Evolutionary conservation across 2,797 vertebrate genomes (phyloP).

Genomic region (Argyrosomus regius): DNA sequence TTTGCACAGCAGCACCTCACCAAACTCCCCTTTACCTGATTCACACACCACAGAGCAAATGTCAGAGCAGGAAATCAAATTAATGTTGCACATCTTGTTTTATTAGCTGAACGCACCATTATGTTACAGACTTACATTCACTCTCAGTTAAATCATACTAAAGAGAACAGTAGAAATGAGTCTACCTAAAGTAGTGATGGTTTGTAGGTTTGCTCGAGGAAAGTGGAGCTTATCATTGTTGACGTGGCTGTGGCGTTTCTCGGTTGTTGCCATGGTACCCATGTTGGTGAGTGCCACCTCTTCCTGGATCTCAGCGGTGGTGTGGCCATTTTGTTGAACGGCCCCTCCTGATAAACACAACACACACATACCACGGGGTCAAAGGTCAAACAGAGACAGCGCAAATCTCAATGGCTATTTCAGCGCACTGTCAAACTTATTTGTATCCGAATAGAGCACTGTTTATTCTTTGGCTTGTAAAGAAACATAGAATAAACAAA

Average conservation of each 20-base stretch:
- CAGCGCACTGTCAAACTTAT: neutral
- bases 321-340: slow-evolving; percentile 93
- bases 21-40: slow-evolving; percentile 95
- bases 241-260: slow-evolving; percentile 91
- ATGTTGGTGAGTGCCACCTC: slow-evolving; percentile 94
- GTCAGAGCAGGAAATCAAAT: slow-evolving; percentile 5
- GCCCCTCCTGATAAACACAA: slow-evolving; percentile 85
- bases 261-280: slow-evolving; percentile 84
- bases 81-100: neutral
- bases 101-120: neutral
- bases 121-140: neutral
- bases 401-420: neutral
- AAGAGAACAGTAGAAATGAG: fast-evolving
- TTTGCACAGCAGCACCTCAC: slow-evolving; percentile 97
- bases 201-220: slow-evolving; percentile 90
- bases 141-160: neutral
- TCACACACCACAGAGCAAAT: slow-evolving; percentile 13
- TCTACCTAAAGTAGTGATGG: slow-evolving; percentile 95
- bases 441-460: neutral
- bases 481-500: neutral
- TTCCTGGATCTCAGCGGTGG: slow-evolving; percentile 94
- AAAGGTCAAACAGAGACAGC: neutral
- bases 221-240: slow-evolving; percentile 92
- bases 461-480: neutral
- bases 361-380: slow-evolving; percentile 30